A percentile compares a stretch with the other conserved stretches of the same genome.
These are phyloP conservation scores for Thereva unica DNA, from an alignment of 2,888 invertebrate species.

Conservation along the genomic window DNA sequence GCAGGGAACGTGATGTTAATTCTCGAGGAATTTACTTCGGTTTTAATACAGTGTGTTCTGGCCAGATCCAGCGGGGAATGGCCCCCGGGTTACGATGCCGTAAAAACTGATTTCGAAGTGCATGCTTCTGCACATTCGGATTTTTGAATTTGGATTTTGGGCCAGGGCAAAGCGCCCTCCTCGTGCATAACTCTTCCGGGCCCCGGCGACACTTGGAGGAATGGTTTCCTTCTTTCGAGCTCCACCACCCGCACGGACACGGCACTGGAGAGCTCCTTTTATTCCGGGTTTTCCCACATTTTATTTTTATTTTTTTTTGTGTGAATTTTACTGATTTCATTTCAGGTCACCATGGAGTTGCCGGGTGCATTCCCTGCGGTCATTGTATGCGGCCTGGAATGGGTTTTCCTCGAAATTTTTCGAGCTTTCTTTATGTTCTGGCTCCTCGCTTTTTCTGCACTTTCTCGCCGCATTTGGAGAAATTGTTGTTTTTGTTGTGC, in stretches of 20 bases:
- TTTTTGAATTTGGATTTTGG: no score
- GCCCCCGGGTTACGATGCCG: no score
- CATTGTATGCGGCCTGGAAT: background rate
- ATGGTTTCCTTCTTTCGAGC: background rate
- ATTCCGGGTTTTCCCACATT: background rate
- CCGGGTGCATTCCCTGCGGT: background rate
- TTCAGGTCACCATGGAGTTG: background rate
- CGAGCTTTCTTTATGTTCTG: background rate
- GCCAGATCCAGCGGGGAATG: no score
- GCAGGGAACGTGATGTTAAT: no score
- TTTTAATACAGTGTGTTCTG: no score
- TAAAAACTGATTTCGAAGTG: no score
- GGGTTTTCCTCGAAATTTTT: constrained; percentile 2
- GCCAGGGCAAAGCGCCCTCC: no score
- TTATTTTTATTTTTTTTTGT: background rate
- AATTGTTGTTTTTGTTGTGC: no score
- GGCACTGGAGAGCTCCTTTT: background rate
- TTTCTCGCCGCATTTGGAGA: background rate
- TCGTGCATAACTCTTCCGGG: no score
- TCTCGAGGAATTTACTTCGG: no score
- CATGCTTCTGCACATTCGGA: no score
- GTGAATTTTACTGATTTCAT: constrained; percentile 4
- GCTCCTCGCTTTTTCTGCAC: constrained; percentile 11
- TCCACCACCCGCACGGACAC: background rate
- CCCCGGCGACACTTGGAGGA: no score